These are phyloP conservation scores for Elymnias hypermnestra DNA, from an alignment of 1,140 invertebrate species.

Conservation along the genomic window DNA sequence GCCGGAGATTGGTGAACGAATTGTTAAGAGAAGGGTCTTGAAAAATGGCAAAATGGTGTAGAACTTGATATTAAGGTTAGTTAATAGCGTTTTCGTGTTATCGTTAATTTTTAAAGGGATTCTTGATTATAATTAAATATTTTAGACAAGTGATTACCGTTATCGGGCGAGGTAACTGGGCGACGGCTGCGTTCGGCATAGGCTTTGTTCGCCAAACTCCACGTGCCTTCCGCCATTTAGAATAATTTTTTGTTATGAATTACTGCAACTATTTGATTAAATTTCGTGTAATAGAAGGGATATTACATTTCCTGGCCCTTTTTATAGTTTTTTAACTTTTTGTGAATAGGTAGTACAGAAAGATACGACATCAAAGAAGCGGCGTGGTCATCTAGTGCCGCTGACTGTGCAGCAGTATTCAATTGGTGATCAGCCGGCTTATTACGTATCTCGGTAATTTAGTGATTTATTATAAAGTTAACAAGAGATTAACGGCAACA, in stretches of 20 bases:
- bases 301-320: no score
- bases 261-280: background rate
- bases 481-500: no score
- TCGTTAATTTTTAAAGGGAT: no score
- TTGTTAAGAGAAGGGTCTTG: conserved; percentile 47
- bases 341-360: conserved; percentile 10
- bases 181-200: conserved; percentile 48
- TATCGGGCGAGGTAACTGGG: conserved; percentile 46
- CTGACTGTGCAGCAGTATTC: no score
- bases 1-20: conserved; percentile 50
- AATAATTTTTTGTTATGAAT: conserved; percentile 26
- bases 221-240: conserved; percentile 73
- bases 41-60: conserved; percentile 69
- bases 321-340: conserved; percentile 3
- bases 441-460: no score
- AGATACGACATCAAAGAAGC: conserved; percentile 10
- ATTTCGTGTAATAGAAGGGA: background rate
- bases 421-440: no score
- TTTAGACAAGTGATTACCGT: conserved; percentile 39
- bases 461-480: no score
- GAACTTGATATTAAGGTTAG: conserved; percentile 61
- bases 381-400: conserved; percentile 22
- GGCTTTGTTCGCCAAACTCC: conserved; percentile 71
- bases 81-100: conserved; percentile 16
- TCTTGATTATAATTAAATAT: no score